Base-by-base conservation (phyloP, 2,797 vertebrate genomes). In the Arremon aurantiirostris region DNA sequence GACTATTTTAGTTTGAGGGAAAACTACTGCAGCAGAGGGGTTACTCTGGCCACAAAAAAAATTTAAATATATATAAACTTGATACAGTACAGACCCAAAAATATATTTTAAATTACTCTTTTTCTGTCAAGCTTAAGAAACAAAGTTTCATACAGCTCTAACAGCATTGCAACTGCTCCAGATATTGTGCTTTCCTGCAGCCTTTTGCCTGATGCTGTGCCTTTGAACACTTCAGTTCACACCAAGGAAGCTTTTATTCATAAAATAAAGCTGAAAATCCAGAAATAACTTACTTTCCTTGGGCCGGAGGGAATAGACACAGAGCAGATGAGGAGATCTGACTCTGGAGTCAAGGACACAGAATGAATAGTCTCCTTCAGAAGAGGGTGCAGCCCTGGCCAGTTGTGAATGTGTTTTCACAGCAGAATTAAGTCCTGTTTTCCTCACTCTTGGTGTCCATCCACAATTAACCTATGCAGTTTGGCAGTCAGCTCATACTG, bases 201-300 rank as follows among this genome's bases (percentile, higher is more conserved):
- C 30, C 23, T 75, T 91, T 81, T 76, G 28, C 35, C 47, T 37
- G 55, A 65, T 76, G 35, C 50, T 32, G 6, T 55, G 53, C 59
- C 41, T 91, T 90, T 65, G 63, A 83, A 87, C 42, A 37, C 14
- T 75, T 82, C 7, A 18, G 12, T 57, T 86, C 6, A 1, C 63
- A 81, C 27, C 27, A 47, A 72, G 41, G n/a, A 81, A 32, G 34
- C 10, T 17, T 57, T 57, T 57, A 17, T 27, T 53, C 28, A 30
- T 52, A 90, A 94, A 61, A 94, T 76, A 93, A 86, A 90, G 55
- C 22, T 90, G 66, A 79, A 90, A 93, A 76, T 59, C 44, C 39
- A 89, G 66, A 91, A 89, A 37, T 59, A 46, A 47, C 42, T 82
- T 81, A 47, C 22, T 71, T 83, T 37, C 20, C 34, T 81, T 52